Base-by-base conservation (phyloP, 2,797 vertebrate species). In the Platyrinchus mystaceus region DNA sequence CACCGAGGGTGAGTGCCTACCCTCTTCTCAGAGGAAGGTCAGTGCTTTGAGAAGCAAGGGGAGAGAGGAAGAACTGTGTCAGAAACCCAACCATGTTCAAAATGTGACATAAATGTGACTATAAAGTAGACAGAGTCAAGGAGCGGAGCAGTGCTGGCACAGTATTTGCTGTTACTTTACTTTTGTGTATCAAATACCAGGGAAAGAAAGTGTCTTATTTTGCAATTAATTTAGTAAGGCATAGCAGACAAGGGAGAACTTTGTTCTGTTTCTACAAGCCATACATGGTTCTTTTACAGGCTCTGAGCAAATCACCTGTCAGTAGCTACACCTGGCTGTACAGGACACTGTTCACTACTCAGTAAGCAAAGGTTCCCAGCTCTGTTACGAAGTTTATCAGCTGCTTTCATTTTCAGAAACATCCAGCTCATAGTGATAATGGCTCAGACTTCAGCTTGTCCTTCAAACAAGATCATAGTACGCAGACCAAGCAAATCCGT, bases 381-480 rank as follows among this genome's bases (percentile, higher is more conserved):
- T 87, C 58, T 22, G 12, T 22, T 43, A 68, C 14, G 68, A 22
- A 43, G 58, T 62, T 46, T 59, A 53, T 37, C 18, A 70, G 30
- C 19, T 47, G 59, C 47, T 58, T 82, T 81, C 90, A 94, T 96
- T 97, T 98, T 96, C 97, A 99, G 99, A 95, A 95, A 67, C 96
- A 97, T 83, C 63, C 92, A 6, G 97, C 96, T 91, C 94, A 84
- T 73, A 84, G 96, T 95, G 96, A 97, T 81, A 97, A 87, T 11
- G 87, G 96, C 79, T 93, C 96, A 94, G 96, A 97, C 86, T 97
- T 92, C 60, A 79, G 97, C 1, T 92, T 99, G 87, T 98, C 98
- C 53, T 99, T 99, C 97, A 99, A 98, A 97, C 98, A 98, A 85
- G 99, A 99, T 96, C 99, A 99, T 18, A 98, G 98, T 50, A 52